Evolutionary conservation across 2,888 invertebrate species (phyloP).

Genomic region (Azorinus chamasolen): DNA sequence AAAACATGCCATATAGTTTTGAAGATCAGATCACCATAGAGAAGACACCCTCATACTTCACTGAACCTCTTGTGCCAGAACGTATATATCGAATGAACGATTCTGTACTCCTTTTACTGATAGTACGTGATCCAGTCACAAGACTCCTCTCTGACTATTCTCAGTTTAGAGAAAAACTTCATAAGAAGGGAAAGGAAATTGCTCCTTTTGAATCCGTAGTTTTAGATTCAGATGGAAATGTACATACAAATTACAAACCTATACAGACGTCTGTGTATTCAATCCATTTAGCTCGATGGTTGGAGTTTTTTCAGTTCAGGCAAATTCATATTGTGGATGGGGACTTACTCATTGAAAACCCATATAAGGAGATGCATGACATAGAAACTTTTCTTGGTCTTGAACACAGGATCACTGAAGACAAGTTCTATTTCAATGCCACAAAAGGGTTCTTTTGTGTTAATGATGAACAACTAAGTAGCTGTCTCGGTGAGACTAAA

Average conservation of each 20-base stretch:
- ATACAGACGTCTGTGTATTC: constrained; percentile 83
- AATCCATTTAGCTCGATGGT: constrained; percentile 94
- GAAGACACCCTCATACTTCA: constrained; percentile 99
- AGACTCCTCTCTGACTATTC: constrained; percentile 98
- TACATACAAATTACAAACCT: constrained; percentile 85
- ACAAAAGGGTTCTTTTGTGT: constrained; percentile 98
- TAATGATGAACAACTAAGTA: constrained; percentile 88
- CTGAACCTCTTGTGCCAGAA: constrained; percentile 97
- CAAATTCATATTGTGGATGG: constrained; percentile 96
- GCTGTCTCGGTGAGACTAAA: constrained; percentile 96
- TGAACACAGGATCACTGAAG: constrained; percentile 83
- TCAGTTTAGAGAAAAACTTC: constrained; percentile 89
- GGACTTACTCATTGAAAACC: constrained; percentile 75
- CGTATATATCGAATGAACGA: constrained; percentile 97
- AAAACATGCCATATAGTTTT: constrained; percentile 96
- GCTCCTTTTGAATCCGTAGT: constrained; percentile 84
- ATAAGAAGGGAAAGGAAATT: constrained; percentile 67
- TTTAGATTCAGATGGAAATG: constrained; percentile 80
- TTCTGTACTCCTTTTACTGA: constrained; percentile 94
- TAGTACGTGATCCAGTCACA: constrained; percentile 98
- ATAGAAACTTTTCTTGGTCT: constrained; percentile 81
- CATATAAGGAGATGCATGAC: constrained; percentile 73
- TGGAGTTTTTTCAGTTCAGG: constrained; percentile 95
- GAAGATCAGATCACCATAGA: constrained; percentile 97
- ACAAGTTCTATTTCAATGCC: constrained; percentile 98